Evolutionary conservation across 2,888 invertebrate species (phyloP).

Genomic region (Ormyrus thymus): DNA sequence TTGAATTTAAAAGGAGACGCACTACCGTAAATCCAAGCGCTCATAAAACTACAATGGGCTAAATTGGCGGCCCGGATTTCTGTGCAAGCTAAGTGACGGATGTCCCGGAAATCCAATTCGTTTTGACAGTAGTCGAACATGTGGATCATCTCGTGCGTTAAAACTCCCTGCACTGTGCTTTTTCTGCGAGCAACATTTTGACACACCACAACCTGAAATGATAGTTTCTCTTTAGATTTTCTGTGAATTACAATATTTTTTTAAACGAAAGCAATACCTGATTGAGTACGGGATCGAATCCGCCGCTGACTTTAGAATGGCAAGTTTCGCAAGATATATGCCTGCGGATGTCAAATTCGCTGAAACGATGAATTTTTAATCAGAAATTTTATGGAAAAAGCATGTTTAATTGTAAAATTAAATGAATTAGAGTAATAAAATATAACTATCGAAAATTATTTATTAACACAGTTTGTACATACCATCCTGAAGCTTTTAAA

Average conservation of each 20-base stretch:
- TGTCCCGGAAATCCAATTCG: slow-evolving; percentile 90
- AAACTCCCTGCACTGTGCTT: slow-evolving; percentile 85
- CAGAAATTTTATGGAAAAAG: background rate
- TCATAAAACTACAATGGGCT: slow-evolving; percentile 92
- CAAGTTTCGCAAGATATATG: slow-evolving; percentile 96
- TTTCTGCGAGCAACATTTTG: slow-evolving; percentile 86
- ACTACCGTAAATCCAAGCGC: slow-evolving; percentile 87
- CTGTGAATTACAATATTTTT: background rate
- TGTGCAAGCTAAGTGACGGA: slow-evolving; percentile 95
- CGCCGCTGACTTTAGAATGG: slow-evolving; percentile 88
- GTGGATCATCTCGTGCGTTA: slow-evolving; percentile 96
- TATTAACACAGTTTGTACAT: slow-evolving; percentile 65
- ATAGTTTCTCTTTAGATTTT: background rate
- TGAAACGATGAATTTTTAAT: slow-evolving; percentile 71
- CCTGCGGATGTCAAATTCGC: slow-evolving; percentile 87
- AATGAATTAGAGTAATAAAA: background rate
- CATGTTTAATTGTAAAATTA: background rate
- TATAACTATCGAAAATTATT: background rate
- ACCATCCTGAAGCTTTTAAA: slow-evolving; percentile 87
- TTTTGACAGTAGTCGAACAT: slow-evolving; percentile 97
- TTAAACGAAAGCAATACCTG: slow-evolving; percentile 76
- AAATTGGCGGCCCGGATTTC: slow-evolving; percentile 96
- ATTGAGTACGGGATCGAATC: slow-evolving; percentile 90
- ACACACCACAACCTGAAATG: slow-evolving; percentile 88
- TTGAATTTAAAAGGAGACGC: slow-evolving; percentile 84